These are phyloP conservation scores for Lycaena phlaeas DNA, from an alignment of 2,888 invertebrate genomes.

Conservation along the genomic window DNA sequence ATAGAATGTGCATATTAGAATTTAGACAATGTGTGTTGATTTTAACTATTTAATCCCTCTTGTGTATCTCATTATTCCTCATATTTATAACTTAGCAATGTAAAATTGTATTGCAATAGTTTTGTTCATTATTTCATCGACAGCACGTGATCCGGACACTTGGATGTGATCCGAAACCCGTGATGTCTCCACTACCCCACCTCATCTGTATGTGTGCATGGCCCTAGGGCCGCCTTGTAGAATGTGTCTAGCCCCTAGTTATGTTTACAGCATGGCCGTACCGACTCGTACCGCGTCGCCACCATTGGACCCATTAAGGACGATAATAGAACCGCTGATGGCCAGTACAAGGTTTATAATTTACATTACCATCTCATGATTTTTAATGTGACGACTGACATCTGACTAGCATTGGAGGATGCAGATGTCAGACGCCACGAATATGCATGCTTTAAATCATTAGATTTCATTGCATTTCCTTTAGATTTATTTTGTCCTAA, in stretches of 20 bases:
- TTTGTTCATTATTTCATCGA: slow-evolving; percentile 5
- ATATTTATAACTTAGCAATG: no score
- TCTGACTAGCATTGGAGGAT: slow-evolving; percentile 13
- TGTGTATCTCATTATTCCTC: not conserved
- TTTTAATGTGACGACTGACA: slow-evolving; percentile 20
- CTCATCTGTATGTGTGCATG: slow-evolving; percentile 51
- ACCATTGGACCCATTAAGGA: slow-evolving; percentile 93
- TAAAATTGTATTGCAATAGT: slow-evolving; percentile 1
- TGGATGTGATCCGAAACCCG: slow-evolving; percentile 24
- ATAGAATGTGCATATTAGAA: not conserved
- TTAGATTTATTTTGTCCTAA: slow-evolving; percentile 9
- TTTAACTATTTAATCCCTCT: not conserved
- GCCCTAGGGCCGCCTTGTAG: slow-evolving; percentile 66
- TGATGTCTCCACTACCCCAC: slow-evolving; percentile 35
- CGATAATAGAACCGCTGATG: slow-evolving; percentile 96
- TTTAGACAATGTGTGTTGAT: not conserved
- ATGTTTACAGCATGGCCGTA: slow-evolving; percentile 90
- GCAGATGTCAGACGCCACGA: slow-evolving; percentile 17
- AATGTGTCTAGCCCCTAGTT: slow-evolving; percentile 72
- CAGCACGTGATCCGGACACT: not conserved
- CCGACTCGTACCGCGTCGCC: slow-evolving; percentile 98
- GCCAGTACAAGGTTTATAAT: slow-evolving; percentile 88
- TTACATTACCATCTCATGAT: slow-evolving; percentile 49
- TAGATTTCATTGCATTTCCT: slow-evolving; percentile 17
- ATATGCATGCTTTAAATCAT: slow-evolving; percentile 20